Evolutionary conservation across 1,140 invertebrate genomes (phyloP).

Genomic region (Ladona fulva): DNA sequence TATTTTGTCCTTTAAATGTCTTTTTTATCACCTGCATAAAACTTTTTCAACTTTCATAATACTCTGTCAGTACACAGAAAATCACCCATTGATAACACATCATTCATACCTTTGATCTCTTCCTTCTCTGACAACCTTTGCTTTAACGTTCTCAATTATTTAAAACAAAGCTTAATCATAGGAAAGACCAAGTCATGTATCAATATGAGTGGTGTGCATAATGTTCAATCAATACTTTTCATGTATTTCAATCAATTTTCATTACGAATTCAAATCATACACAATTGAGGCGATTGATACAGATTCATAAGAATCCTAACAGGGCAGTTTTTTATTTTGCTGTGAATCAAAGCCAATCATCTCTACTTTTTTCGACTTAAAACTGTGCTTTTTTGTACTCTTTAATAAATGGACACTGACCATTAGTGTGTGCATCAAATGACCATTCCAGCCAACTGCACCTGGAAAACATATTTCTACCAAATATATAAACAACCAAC

Average conservation of each 20-base stretch:
- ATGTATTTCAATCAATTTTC: too few species aligned
- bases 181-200: too few species aligned
- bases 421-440: not conserved
- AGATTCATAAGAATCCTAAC: not conserved
- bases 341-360: not conserved
- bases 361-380: not conserved
- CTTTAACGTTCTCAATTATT: not conserved
- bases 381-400: conserved; percentile 6
- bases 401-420: not conserved
- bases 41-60: not conserved
- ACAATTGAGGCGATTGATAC: not conserved
- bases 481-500: not conserved
- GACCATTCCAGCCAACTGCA: not conserved
- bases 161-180: not conserved
- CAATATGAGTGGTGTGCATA: too few species aligned
- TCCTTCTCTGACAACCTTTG: not conserved
- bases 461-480: not conserved
- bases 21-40: conserved; percentile 10
- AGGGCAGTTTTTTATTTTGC: not conserved
- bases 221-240: too few species aligned
- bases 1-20: conserved; percentile 6
- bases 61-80: not conserved
- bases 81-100: not conserved
- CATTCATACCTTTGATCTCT: not conserved
- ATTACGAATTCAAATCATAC: not conserved